Conservation (phyloP, 2,797 vertebrate species). For the Dermochelys coriacea region DNA sequence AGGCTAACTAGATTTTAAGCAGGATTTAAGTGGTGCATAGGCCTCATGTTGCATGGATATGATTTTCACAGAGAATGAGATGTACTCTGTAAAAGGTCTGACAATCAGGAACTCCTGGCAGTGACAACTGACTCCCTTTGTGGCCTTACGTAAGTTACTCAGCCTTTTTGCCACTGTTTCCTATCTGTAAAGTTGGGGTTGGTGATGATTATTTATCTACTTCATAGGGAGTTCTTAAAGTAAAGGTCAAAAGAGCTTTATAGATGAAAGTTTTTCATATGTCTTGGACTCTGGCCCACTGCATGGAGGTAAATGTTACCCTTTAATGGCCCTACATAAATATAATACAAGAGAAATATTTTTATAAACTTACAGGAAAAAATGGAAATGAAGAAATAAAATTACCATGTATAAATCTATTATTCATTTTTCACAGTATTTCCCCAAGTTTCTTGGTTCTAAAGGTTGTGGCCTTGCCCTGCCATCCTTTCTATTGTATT, state of each 20-base stretch:
- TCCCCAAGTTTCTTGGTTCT: background rate
- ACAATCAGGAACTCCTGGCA: background rate
- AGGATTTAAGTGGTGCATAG: accelerated
- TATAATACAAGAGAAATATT: background rate
- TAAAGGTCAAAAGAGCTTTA: background rate
- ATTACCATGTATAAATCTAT: background rate
- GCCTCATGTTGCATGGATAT: accelerated
- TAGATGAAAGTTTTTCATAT: background rate
- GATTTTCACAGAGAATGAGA: background rate
- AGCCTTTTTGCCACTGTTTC: background rate
- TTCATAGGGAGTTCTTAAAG: background rate
- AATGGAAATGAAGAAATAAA: background rate
- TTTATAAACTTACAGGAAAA: background rate
- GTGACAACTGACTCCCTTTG: background rate
- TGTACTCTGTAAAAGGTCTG: background rate
- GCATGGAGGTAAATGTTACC: background rate
- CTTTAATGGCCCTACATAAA: background rate
- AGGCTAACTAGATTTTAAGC: background rate
- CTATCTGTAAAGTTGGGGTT: background rate
- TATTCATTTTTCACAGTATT: background rate
- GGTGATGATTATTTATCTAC: background rate
- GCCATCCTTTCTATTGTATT: accelerated
- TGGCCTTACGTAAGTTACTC: accelerated
- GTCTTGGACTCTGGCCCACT: background rate
- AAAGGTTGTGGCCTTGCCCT: background rate